Evolutionary conservation across 2,113 vertebrate genomes (phyloP).

Genomic region (Sciurus niger): DNA sequence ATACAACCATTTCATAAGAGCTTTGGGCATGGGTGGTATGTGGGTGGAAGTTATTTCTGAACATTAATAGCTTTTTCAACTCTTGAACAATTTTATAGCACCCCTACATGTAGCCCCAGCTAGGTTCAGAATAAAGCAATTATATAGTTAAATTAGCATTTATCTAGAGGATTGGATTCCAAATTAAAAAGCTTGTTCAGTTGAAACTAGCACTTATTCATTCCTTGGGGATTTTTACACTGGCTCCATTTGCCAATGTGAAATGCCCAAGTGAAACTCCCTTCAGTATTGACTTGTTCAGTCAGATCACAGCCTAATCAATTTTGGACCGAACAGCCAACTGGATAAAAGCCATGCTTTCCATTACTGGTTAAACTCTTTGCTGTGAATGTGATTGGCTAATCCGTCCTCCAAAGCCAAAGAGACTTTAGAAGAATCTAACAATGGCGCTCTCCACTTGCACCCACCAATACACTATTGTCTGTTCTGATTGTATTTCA

Average conservation of each 20-base stretch:
- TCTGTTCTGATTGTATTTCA: conserved; percentile 2
- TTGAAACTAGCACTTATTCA: conserved; percentile 62
- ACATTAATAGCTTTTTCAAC: conserved; percentile 72
- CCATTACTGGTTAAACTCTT: conserved; percentile 71
- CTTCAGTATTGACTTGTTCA: conserved; percentile 67
- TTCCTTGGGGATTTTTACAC: conserved; percentile 65
- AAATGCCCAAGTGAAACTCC: conserved; percentile 49
- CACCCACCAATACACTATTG: background rate
- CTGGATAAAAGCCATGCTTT: conserved; percentile 65
- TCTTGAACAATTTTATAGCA: conserved; percentile 63
- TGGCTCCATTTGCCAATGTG: conserved; percentile 34
- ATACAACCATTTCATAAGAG: background rate
- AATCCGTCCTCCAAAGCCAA: conserved; percentile 50
- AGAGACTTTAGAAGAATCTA: conserved; percentile 15
- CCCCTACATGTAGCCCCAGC: conserved; percentile 26
- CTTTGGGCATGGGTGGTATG: conserved; percentile 31
- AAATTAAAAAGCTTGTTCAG: conserved; percentile 71
- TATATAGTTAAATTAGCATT: conserved; percentile 81
- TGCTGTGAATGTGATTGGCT: conserved; percentile 23
- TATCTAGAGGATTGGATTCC: conserved; percentile 63
- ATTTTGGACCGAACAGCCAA: conserved; percentile 50
- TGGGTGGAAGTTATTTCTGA: conserved; percentile 73
- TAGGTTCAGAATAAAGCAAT: conserved; percentile 76
- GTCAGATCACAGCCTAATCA: conserved; percentile 67
- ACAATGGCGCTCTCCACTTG: background rate